Base-by-base conservation (phyloP, 2,888 invertebrate species). In the Sinotaia quadrata region DNA sequence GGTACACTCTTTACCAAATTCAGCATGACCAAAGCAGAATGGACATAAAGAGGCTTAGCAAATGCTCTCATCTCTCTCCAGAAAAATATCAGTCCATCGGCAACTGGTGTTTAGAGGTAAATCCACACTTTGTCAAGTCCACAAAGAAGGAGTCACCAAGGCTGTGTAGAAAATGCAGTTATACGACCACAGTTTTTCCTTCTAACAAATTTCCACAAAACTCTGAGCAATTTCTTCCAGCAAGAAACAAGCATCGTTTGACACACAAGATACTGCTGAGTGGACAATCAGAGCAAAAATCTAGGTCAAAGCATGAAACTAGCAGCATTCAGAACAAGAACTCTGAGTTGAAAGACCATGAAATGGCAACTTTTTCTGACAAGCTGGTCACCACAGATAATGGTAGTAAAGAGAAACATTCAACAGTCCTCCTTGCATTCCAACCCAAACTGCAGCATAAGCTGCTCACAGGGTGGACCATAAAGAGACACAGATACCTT, bases 1-100 rank as follows among this genome's bases (percentile, higher is more conserved):
- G 83, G 81, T 77, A 73, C 18, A 18, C 24, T 47, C 18, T 8
- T 2, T 15, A n/a, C 18, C n/a, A 47, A 18, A 70, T 77, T 2
- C 73, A 74, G n/a, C 72, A 74, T 24, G 70, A 75, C 7, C 72
- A 74, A 1, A 69, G 67, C 54, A 75, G 67, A 33, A 66, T 65
- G 5, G 61, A 68, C 34, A 72, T 73, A 31, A 71, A 63, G 44
- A n/a, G 29, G 12, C 51, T 58, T 15, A 41, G n/a, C 24, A 51
- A 33, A 15, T 75, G 71, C 3, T 68, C 73, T 0, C 75, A 73
- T 47, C 68, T 81, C 41, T 75, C 80, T 4, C 68, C 78, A 10
- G 78, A 80, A 56, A 81, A 79, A 73, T 73, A 77, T n/a, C 71
- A 79, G 3, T 77, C 79, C 49, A 78, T 81, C 18, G 78, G 79